A percentile compares a stretch with the other conserved stretches of the same genome.
phyloP scores from a whole-genome alignment of 1,140 invertebrate genomes.

The Muscidifurax raptorellus region DNA sequence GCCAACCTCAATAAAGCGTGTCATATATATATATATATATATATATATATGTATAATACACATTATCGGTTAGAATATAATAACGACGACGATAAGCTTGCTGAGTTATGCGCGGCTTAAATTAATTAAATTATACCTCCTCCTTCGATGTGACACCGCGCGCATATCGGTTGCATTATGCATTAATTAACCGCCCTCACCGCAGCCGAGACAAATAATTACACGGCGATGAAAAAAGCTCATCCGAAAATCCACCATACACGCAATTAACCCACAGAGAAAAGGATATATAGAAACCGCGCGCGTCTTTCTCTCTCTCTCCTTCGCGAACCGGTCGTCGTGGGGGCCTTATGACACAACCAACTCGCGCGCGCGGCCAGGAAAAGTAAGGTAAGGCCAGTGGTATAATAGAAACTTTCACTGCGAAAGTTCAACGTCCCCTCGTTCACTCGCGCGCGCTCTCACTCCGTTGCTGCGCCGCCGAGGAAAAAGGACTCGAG shows the following conservation, averaged over 20 bases:
- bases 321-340: neutral
- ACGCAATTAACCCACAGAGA: neutral
- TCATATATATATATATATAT: neutral
- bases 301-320: neutral
- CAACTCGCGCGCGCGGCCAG: conserved; percentile 64
- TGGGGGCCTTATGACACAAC: conserved; percentile 72
- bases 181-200: too few species aligned
- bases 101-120: too few species aligned
- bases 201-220: too few species aligned
- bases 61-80: neutral
- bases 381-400: conserved; percentile 76
- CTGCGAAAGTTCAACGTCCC: conserved; percentile 74
- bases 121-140: too few species aligned
- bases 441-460: conserved; percentile 52
- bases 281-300: neutral
- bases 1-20: neutral
- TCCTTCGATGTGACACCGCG: too few species aligned
- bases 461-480: conserved; percentile 57
- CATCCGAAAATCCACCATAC: too few species aligned
- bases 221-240: too few species aligned
- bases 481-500: conserved; percentile 14
- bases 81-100: too few species aligned
- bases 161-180: too few species aligned
- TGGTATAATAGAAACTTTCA: conserved; percentile 77
- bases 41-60: too few species aligned